Percentiles rank a stretch among this genome's conserved stretches.
Conservation (phyloP, 2,113 vertebrate species). For the Cygnus buccinator region DNA sequence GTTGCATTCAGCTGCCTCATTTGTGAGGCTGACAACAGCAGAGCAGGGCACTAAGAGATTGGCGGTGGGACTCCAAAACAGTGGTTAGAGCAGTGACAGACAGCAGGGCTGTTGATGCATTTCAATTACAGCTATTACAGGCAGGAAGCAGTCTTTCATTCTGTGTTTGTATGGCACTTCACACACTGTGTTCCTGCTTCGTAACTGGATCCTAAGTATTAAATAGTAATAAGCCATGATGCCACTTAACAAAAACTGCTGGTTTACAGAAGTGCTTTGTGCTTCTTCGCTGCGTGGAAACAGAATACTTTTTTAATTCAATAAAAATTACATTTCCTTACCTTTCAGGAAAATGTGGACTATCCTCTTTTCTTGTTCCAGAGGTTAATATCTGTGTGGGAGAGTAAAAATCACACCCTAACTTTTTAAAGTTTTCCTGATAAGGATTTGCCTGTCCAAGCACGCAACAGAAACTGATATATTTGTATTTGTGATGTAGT, state of each 20-base stretch:
- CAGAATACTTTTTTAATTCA: not conserved
- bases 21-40: not conserved
- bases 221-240: not conserved
- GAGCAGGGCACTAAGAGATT: not conserved
- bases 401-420: not conserved
- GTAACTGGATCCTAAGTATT: not conserved
- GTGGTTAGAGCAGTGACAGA: not conserved
- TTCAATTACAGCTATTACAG: not conserved
- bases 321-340: not conserved
- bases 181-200: not conserved
- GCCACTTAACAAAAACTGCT: conserved; percentile 30
- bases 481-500: not conserved
- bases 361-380: not conserved
- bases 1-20: not conserved
- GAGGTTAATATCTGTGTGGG: not conserved
- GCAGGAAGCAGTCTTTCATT: not conserved
- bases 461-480: not conserved
- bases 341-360: not conserved
- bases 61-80: not conserved
- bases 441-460: not conserved
- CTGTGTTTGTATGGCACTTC: not conserved
- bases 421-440: not conserved
- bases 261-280: conserved; percentile 8
- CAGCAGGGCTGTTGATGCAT: not conserved
- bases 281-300: not conserved